Conservation (phyloP, 2,113 vertebrate species). For the Salminus brasiliensis region DNA sequence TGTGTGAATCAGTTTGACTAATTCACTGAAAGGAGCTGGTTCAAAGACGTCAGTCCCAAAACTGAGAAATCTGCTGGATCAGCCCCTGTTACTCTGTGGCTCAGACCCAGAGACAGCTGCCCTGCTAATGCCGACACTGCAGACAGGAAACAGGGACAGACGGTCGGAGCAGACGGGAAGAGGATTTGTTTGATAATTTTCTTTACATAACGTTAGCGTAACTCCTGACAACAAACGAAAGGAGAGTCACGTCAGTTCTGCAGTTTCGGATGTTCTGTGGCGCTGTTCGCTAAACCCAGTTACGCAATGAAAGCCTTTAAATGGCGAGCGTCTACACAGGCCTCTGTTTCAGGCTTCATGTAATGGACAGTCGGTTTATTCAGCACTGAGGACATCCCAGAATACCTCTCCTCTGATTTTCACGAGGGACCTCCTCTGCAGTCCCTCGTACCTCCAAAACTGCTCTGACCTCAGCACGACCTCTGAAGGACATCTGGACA, state of each 20-base stretch:
- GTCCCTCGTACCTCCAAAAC: too few relatives aligned
- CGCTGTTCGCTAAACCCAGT: not conserved
- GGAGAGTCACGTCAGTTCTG: not conserved
- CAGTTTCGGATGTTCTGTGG: not conserved
- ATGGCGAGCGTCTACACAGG: not conserved
- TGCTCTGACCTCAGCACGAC: too few relatives aligned
- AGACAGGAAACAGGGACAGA: slow-evolving; percentile 2
- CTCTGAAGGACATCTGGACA: too few relatives aligned
- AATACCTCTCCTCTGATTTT: not conserved
- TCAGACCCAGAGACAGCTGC: not conserved
- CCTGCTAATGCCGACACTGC: not conserved
- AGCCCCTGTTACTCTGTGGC: not conserved
- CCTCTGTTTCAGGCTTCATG: not conserved
- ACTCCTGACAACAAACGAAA: not conserved
- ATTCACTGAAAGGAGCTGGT: too few relatives aligned
- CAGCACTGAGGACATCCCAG: not conserved
- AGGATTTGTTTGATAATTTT: not conserved
- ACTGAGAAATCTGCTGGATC: too few relatives aligned
- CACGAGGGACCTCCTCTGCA: too few relatives aligned
- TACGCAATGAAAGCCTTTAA: not conserved
- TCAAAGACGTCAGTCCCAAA: too few relatives aligned
- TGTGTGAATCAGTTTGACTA: too few relatives aligned
- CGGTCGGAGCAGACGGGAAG: not conserved
- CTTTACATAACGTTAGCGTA: not conserved
- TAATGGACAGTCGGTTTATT: not conserved